Conservation (phyloP, 1,140 invertebrate species). For the Hermatobates lingyangjiaoensis region DNA sequence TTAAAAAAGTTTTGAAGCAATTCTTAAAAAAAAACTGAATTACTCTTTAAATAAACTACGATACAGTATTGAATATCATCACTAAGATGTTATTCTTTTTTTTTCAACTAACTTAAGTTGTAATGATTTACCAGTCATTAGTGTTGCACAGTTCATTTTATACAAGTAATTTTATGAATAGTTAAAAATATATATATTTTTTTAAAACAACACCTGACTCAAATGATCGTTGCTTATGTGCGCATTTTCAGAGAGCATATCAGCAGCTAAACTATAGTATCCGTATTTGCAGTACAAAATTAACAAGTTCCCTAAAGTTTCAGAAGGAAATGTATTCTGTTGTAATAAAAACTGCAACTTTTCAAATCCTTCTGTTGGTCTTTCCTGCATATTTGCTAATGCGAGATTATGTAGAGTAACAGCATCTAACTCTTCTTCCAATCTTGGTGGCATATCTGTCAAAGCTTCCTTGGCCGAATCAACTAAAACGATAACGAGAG, state of each 20-base stretch:
- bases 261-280: slow-evolving; percentile 92
- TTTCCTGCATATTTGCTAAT: slow-evolving; percentile 77
- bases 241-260: slow-evolving; percentile 93
- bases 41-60: too few species aligned
- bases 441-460: slow-evolving; percentile 90
- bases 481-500: slow-evolving; percentile 32
- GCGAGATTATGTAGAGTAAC: slow-evolving; percentile 97
- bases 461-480: slow-evolving; percentile 83
- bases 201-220: slow-evolving; percentile 41
- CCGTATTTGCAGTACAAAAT: slow-evolving; percentile 93
- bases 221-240: slow-evolving; percentile 93
- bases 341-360: slow-evolving; percentile 93
- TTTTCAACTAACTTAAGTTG: too few species aligned
- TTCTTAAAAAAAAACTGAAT: too few species aligned
- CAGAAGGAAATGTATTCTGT: slow-evolving; percentile 89
- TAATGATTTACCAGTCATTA: too few species aligned
- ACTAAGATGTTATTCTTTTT: too few species aligned
- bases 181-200: slow-evolving; percentile 15
- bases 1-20: too few species aligned
- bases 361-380: slow-evolving; percentile 85
- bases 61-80: too few species aligned
- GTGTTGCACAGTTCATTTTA: background rate
- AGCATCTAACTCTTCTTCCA: slow-evolving; percentile 93
- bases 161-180: background rate
- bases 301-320: slow-evolving; percentile 92